Evolutionary conservation across 2,797 vertebrate species (phyloP).

Genomic region (Scleropages formosus): DNA sequence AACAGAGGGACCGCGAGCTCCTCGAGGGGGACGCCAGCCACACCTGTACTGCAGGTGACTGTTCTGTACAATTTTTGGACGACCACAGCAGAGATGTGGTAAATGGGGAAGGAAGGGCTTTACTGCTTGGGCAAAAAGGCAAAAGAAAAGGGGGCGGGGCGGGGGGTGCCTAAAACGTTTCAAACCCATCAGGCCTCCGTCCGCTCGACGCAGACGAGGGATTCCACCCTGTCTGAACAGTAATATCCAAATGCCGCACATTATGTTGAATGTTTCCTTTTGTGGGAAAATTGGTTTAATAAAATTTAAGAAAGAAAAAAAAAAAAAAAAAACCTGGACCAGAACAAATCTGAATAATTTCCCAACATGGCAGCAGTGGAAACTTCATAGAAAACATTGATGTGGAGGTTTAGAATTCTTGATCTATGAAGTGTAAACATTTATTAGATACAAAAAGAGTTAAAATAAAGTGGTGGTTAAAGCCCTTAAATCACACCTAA

Average conservation of each 20-base stretch:
- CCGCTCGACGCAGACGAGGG: background rate
- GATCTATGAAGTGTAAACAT: conserved; percentile 57
- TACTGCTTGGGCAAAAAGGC: conserved; percentile 53
- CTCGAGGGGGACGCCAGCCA: background rate
- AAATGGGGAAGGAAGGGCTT: conserved; percentile 35
- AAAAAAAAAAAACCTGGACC: conserved; percentile 26
- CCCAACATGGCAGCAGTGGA: conserved; percentile 30
- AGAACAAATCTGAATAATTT: conserved; percentile 37
- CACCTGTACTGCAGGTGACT: background rate
- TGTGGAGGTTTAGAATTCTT: conserved; percentile 39
- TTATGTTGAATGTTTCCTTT: conserved; percentile 38
- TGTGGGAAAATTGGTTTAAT: conserved; percentile 22
- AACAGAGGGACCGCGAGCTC: conserved; percentile 23
- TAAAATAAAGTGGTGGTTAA: conserved; percentile 71
- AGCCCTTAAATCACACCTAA: conserved; percentile 79
- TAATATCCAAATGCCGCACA: conserved; percentile 1
- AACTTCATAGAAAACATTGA: conserved; percentile 33
- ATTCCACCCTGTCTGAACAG: background rate
- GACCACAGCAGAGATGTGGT: conserved; percentile 5
- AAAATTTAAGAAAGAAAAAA: conserved; percentile 11
- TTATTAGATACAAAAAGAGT: conserved; percentile 63
- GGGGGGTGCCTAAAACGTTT: background rate
- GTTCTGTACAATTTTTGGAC: conserved; percentile 17
- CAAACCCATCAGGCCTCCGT: background rate
- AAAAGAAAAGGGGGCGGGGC: background rate